A percentile compares a stretch with the other conserved stretches of the same genome.
These are phyloP conservation scores for Macrophya alboannulata DNA, from an alignment of 2,888 invertebrate species.

Conservation along the genomic window DNA sequence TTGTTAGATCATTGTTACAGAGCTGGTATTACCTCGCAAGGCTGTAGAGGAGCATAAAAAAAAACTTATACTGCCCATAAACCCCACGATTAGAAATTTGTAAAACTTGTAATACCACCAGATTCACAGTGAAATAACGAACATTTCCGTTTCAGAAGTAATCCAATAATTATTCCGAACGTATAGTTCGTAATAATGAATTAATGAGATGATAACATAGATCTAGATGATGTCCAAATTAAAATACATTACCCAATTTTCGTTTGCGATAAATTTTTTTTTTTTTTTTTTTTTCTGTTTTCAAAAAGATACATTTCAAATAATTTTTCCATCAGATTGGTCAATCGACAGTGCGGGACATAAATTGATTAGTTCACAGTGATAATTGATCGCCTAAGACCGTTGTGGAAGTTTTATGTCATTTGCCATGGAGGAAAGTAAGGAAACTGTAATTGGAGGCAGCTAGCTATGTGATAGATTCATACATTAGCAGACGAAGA, in stretches of 20 bases:
- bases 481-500: conserved; percentile 16
- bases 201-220: conserved; percentile 59
- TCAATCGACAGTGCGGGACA: conserved; percentile 47
- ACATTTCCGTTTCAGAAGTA: neutral
- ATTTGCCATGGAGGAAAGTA: conserved; percentile 29
- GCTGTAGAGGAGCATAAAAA: neutral
- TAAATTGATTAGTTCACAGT: conserved; percentile 51
- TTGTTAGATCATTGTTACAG: neutral
- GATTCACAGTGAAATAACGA: neutral
- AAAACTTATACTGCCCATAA: neutral
- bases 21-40: neutral
- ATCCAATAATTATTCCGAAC: neutral
- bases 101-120: too few species aligned
- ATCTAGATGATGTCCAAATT: conserved; percentile 60
- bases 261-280: neutral
- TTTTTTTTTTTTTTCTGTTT: neutral
- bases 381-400: neutral
- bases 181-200: neutral
- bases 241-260: conserved; percentile 67
- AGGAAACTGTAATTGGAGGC: conserved; percentile 26
- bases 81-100: too few species aligned
- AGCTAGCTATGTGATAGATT: neutral
- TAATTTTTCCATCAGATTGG: conserved; percentile 31
- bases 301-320: conserved; percentile 40
- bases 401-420: conserved; percentile 39